Base-by-base conservation (phyloP, 1,140 invertebrate species). In the Drosophila lowei region DNA sequence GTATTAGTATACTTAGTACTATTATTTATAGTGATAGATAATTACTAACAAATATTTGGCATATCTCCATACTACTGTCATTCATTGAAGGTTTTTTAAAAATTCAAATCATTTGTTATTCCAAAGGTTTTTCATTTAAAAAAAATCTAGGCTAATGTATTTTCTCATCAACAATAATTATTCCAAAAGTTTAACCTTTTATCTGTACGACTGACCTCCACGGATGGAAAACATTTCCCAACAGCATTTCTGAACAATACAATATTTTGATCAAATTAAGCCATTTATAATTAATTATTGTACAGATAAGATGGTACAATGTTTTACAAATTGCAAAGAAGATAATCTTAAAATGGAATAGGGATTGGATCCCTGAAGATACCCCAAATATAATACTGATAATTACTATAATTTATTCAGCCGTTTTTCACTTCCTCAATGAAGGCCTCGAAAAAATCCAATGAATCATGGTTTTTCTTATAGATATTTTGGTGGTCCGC, bases 391-490 rank as follows among this genome's bases (percentile, higher is more conserved):
- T 5, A 25, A 25, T 38, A 4, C 67, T 41, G 48, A 50, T 38
- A 50, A 57, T 47, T 41, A 18, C 9, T 34, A n/a, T 30, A 18
- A 54, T 53, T 54, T 46, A 2, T 25, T 34, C 49, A 52, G 41
- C 16, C 15, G 41, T 9, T 53, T 63, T 63, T 23, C 18, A 48
- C 25, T 49, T 42, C n/a, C 5, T 23, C 25, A 49, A 42, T 23
- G 42, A 25, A 34, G 9, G 9, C 23, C 63, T 63, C 65, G 41
- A 23, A 16, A 15, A 44, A 70, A 70, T 57, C 15, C 52, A 18
- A 70, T 57, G 66, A 70, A 57, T 70, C 66, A 70, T 70, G 57
- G 52, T 68, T 70, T 30, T 30, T 30, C 11, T 9, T 34, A 0
- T 11, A 13, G 11, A 13, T 38, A 38, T 38, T 38, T 13, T 59